A percentile compares a stretch with the other conserved stretches of the same genome.
Evolutionary conservation across 2,797 vertebrate genomes (phyloP).

Genomic region (Rousettus madagascariensis): DNA sequence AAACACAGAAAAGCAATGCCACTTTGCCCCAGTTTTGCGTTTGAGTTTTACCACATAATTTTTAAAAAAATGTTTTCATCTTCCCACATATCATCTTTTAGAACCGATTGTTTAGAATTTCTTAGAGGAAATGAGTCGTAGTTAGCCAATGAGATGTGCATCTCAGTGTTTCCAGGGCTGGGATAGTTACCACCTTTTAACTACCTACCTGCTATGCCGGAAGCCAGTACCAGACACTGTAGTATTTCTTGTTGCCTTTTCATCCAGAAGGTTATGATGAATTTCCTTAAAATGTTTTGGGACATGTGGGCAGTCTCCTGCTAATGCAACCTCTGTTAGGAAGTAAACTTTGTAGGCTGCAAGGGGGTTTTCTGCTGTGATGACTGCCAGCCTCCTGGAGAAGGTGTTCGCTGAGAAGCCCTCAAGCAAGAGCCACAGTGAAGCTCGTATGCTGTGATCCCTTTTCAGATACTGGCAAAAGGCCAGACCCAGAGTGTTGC

Average conservation of each 20-base stretch:
- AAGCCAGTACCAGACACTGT: neutral
- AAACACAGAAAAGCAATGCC: neutral
- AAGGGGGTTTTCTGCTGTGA: neutral
- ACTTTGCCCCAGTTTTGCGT: constrained; percentile 9
- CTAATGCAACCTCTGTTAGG: neutral
- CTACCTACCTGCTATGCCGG: neutral
- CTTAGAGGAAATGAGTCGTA: constrained; percentile 17
- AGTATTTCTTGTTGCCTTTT: neutral
- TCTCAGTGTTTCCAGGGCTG: neutral
- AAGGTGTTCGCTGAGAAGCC: neutral
- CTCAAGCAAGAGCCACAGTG: neutral
- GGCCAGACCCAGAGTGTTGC: neutral
- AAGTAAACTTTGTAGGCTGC: neutral
- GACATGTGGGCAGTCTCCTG: neutral
- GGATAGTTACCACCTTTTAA: neutral
- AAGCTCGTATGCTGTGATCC: neutral
- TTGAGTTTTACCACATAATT: neutral
- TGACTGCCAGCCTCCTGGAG: neutral
- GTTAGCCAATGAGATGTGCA: neutral
- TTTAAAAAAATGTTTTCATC: constrained; percentile 23
- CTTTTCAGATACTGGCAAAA: constrained; percentile 29
- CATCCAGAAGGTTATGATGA: neutral
- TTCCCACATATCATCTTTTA: constrained; percentile 30
- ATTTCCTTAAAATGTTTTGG: neutral
- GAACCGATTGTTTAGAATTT: constrained; percentile 51